Conservation (phyloP, 2,888 invertebrate species). For the Hypercompe scribonia region DNA sequence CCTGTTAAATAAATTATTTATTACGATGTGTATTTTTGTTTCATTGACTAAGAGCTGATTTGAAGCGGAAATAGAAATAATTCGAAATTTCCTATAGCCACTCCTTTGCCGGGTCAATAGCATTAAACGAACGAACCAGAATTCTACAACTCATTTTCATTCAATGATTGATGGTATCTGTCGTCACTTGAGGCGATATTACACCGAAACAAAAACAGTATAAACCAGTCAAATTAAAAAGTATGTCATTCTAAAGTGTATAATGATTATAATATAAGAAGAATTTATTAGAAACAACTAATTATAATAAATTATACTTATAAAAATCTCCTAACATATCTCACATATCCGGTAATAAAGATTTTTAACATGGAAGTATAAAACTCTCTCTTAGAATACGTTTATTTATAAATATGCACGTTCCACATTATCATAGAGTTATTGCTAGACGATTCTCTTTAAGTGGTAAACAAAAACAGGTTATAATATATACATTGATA, state of each 20-base stretch:
- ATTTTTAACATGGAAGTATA: constrained; percentile 24
- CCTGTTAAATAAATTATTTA: constrained; percentile 60
- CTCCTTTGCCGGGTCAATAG: constrained; percentile 26
- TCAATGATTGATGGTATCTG: constrained; percentile 42
- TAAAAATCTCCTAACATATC: background rate
- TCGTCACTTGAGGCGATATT: constrained; percentile 21
- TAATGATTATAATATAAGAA: constrained; percentile 7
- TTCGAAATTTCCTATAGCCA: constrained; percentile 14
- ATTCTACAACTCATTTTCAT: constrained; percentile 48
- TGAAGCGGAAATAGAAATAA: constrained; percentile 37
- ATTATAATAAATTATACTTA: constrained; percentile 13
- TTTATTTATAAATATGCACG: constrained; percentile 66
- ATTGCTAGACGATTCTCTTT: constrained; percentile 48
- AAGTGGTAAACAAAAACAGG: constrained; percentile 64
- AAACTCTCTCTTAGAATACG: constrained; percentile 57
- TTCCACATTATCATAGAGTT: constrained; percentile 70
- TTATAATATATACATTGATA: constrained; percentile 59
- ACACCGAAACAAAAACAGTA: constrained; percentile 13
- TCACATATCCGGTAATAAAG: constrained; percentile 18
- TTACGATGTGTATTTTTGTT: constrained; percentile 59
- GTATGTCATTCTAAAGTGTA: background rate
- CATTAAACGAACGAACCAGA: constrained; percentile 28
- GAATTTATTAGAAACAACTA: background rate
- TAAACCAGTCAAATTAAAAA: background rate
- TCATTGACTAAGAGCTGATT: constrained; percentile 43